Base-by-base conservation (phyloP, 2,888 invertebrate species). In the Venusia cambrica region DNA sequence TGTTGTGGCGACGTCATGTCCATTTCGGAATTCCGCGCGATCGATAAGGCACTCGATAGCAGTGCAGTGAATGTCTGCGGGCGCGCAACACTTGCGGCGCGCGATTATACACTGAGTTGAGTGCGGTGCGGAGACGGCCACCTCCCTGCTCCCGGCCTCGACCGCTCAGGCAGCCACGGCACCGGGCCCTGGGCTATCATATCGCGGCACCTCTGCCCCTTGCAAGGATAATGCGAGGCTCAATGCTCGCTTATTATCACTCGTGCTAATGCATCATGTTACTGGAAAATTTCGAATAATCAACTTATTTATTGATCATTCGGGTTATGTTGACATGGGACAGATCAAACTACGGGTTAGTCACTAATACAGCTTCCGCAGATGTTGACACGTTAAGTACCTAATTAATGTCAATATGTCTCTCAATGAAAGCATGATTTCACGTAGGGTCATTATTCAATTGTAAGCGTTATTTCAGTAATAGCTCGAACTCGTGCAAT, bases 21-120 rank as follows among this genome's bases (percentile, higher is more conserved):
- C 73, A 76, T 74, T 62, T 62, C 62, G 54, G 57, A 62, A 67
- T 69, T 63, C 54, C 49, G 65, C 58, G 67, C 65, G 67, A 62
- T 72, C 76, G 77, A 76, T 80, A 77, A 69, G 68, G 55, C 67
- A 62, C 57, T 60, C 59, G 60, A 62, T 68, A 49, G 54, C 52
- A 56, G 51, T 63, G 71, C 68, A 62, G 68, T 68, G 71, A 71
- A 59, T 59, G 67, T 62, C 51, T 58, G 77, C 79, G 81, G 68
- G 73, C 84, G 84, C 83, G 83, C 85, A 76, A 62, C 76, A 73
- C 74, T 74, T 62, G 67, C 65, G 74, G 67, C 83, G 84, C 71
- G 77, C 81, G 79, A 73, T 69, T 74, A 72, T 74, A 71, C 48
- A 85, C 85, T 87, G 85, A 81, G 54, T n/a, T n/a, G n/a, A n/a